A percentile compares a stretch with the other conserved stretches of the same genome.
phyloP scores from a whole-genome alignment of 2,113 vertebrate genomes.

The Microtus pennsylvanicus region DNA sequence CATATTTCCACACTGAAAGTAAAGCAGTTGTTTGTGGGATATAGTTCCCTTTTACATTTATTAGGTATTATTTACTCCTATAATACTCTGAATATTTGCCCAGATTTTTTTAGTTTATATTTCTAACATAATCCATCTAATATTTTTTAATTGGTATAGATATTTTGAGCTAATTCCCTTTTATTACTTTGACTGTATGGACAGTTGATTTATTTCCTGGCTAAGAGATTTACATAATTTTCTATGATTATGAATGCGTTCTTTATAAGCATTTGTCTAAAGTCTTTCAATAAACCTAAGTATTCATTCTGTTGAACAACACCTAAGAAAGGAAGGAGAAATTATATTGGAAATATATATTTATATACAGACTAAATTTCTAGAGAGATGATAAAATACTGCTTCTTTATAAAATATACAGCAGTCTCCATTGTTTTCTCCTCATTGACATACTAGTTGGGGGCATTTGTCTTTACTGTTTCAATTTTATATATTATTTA shows the following conservation, averaged over 20 bases:
- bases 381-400: neutral
- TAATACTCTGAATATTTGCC: neutral
- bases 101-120: neutral
- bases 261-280: neutral
- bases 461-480: neutral
- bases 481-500: neutral
- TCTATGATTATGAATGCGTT: neutral
- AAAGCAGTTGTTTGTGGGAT: neutral
- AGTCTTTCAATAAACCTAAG: neutral
- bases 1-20: neutral
- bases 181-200: neutral
- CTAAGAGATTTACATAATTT: neutral
- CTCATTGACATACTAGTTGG: neutral
- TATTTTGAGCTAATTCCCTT: neutral
- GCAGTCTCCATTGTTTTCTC: neutral
- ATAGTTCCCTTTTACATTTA: neutral
- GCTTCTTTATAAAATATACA: neutral
- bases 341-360: neutral
- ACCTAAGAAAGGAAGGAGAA: neutral
- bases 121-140: neutral
- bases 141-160: neutral
- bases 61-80: neutral
- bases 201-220: neutral
- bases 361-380: neutral
- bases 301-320: neutral